Evolutionary conservation across 2,888 invertebrate genomes (phyloP).

Genomic region (Cartodere bifasciata): DNA sequence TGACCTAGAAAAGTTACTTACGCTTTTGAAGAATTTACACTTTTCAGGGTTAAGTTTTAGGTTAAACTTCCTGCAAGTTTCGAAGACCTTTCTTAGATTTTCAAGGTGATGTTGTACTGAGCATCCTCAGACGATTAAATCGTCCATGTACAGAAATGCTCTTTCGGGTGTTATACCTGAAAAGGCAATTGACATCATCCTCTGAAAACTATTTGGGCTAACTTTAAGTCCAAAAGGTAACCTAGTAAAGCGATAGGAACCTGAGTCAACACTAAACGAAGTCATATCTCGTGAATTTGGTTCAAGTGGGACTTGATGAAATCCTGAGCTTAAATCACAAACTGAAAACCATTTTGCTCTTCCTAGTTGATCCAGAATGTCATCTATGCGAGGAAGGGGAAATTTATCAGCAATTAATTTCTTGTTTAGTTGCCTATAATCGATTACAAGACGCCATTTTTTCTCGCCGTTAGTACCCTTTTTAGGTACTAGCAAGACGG

Average conservation of each 20-base stretch:
- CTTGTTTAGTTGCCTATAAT: conserved; percentile 8
- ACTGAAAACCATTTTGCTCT: conserved; percentile 10
- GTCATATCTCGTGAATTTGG: conserved; percentile 11
- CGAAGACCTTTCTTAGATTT: conserved; percentile 10
- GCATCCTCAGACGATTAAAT: conserved; percentile 17
- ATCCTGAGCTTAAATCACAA: conserved; percentile 6
- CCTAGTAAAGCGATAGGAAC: conserved; percentile 15
- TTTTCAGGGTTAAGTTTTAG: conserved; percentile 13
- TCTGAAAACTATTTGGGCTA: conserved; percentile 16
- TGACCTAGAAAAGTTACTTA: conserved; percentile 10
- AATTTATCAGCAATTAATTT: not conserved
- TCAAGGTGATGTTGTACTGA: conserved; percentile 13
- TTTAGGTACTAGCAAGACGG: conserved; percentile 5
- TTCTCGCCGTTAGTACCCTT: too few relatives aligned
- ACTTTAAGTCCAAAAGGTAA: conserved; percentile 17
- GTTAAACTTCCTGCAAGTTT: conserved; percentile 8
- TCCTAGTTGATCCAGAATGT: too few relatives aligned
- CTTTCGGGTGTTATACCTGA: conserved; percentile 14
- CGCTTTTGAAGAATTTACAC: conserved; percentile 10
- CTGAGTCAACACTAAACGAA: conserved; percentile 13
- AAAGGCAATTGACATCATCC: conserved; percentile 20
- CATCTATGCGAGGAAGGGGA: conserved; percentile 2
- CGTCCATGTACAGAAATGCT: conserved; percentile 19
- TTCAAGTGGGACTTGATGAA: conserved; percentile 6
- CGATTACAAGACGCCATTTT: conserved; percentile 14